Conservation (phyloP, 2,888 invertebrate species). For the Athetis lepigone region DNA sequence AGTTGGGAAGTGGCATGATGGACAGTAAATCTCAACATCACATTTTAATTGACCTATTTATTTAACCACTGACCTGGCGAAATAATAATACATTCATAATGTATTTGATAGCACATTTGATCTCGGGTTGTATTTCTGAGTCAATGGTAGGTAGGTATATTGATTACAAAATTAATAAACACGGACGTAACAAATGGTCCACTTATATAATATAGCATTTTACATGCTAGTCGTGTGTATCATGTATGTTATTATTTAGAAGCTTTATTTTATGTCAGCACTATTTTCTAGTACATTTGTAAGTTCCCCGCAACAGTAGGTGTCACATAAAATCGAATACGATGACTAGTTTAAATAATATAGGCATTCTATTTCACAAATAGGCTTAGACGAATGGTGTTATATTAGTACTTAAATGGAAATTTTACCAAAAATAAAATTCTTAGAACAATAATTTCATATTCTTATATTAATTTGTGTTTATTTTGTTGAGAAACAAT, state of each 20-base stretch:
- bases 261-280: slow-evolving; percentile 65
- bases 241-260: slow-evolving; percentile 70
- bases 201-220: slow-evolving; percentile 74
- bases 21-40: slow-evolving; percentile 33
- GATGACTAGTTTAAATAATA: slow-evolving; percentile 53
- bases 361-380: slow-evolving; percentile 80
- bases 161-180: slow-evolving; percentile 28
- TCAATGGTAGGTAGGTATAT: slow-evolving; percentile 34
- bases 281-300: slow-evolving; percentile 63
- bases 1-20: slow-evolving; percentile 6
- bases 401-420: slow-evolving; percentile 87
- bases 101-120: slow-evolving; percentile 29
- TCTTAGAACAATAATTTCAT: slow-evolving; percentile 83
- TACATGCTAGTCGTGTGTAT: slow-evolving; percentile 82
- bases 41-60: slow-evolving; percentile 24
- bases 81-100: slow-evolving; percentile 10
- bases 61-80: slow-evolving; percentile 2
- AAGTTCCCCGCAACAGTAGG: slow-evolving; percentile 60
- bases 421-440: slow-evolving; percentile 85
- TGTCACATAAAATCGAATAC: slow-evolving; percentile 57
- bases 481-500: slow-evolving; percentile 73
- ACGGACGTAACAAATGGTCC: slow-evolving; percentile 55
- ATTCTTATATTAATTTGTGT: slow-evolving; percentile 73
- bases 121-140: slow-evolving; percentile 36
- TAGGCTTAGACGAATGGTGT: slow-evolving; percentile 78